Evolutionary conservation across 2,888 invertebrate genomes (phyloP).

Genomic region (Phortica magna): DNA sequence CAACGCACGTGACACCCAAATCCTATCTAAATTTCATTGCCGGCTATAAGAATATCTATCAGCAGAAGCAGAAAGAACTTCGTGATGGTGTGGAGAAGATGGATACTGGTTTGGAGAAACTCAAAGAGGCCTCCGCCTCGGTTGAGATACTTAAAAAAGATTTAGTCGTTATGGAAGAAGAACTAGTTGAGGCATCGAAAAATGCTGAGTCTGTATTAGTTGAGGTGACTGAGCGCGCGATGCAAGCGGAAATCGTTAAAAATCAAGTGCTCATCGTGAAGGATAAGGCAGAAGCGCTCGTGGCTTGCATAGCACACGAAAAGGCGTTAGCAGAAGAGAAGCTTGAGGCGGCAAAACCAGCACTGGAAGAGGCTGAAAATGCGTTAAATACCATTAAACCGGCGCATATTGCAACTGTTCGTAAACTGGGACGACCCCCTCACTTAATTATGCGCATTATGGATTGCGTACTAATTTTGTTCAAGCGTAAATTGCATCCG

Average conservation of each 20-base stretch:
- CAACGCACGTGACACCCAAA: slow-evolving; percentile 98
- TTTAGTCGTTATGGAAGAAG: slow-evolving; percentile 95
- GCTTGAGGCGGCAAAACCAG: slow-evolving; percentile 96
- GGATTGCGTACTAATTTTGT: slow-evolving; percentile 96
- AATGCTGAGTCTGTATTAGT: slow-evolving; percentile 92
- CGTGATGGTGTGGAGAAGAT: slow-evolving; percentile 94
- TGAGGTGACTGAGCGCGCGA: slow-evolving; percentile 95
- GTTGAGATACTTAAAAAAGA: slow-evolving; percentile 95
- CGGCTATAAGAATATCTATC: slow-evolving; percentile 96
- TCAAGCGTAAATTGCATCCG: slow-evolving; percentile 92
- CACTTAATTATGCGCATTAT: slow-evolving; percentile 98
- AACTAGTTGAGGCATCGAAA: slow-evolving; percentile 93
- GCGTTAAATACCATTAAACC: slow-evolving; percentile 98
- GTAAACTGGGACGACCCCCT: slow-evolving; percentile 96
- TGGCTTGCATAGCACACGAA: slow-evolving; percentile 91
- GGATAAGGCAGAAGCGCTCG: slow-evolving; percentile 94
- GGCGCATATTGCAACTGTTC: slow-evolving; percentile 95
- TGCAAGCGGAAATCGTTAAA: slow-evolving; percentile 96
- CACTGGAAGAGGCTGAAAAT: slow-evolving; percentile 95
- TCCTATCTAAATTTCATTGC: slow-evolving; percentile 97
- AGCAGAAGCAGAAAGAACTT: slow-evolving; percentile 91
- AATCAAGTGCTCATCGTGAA: slow-evolving; percentile 97
- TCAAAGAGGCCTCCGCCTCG: slow-evolving; percentile 96
- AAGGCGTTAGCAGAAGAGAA: slow-evolving; percentile 95
- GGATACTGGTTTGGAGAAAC: slow-evolving; percentile 96